phyloP scores from a whole-genome alignment of 2,113 vertebrate species.

The Ptyas mucosa region DNA sequence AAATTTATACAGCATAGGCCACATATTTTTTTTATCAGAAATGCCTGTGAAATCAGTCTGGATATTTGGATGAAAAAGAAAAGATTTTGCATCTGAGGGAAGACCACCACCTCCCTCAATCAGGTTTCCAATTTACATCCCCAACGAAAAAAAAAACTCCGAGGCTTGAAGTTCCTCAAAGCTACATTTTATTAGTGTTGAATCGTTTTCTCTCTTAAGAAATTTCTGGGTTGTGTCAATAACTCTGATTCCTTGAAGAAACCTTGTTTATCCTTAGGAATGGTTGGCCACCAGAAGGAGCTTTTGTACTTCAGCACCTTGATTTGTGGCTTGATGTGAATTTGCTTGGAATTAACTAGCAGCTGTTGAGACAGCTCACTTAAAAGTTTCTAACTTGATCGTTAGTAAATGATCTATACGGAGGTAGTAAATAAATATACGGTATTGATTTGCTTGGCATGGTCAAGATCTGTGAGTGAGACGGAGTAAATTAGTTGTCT shows the following conservation, averaged over 20 bases:
- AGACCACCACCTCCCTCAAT: too few species aligned
- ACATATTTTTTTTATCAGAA: background rate
- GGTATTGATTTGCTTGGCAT: slow-evolving; percentile 36
- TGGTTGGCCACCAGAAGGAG: slow-evolving; percentile 54
- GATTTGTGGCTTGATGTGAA: slow-evolving; percentile 60
- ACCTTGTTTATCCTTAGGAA: slow-evolving; percentile 68
- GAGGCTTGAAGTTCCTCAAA: too few species aligned
- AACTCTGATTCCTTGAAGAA: slow-evolving; percentile 65
- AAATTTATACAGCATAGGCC: background rate
- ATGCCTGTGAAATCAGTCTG: background rate
- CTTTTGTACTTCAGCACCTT: slow-evolving; percentile 57
- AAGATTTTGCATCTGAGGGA: too few species aligned
- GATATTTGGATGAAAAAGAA: too few species aligned
- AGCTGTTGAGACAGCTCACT: slow-evolving; percentile 55
- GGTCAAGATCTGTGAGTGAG: slow-evolving; percentile 52
- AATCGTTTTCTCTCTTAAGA: too few species aligned
- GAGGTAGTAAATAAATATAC: background rate
- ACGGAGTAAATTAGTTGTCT: background rate
- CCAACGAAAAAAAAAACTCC: too few species aligned
- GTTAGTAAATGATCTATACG: slow-evolving; percentile 55
- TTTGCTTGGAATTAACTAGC: slow-evolving; percentile 58
- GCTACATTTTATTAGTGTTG: too few species aligned
- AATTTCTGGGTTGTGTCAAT: slow-evolving; percentile 58
- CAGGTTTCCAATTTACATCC: too few species aligned
- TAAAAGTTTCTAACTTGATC: slow-evolving; percentile 62